Evolutionary conservation across 2,113 vertebrate genomes (phyloP).

Genomic region (Peromyscus polionotus): DNA sequence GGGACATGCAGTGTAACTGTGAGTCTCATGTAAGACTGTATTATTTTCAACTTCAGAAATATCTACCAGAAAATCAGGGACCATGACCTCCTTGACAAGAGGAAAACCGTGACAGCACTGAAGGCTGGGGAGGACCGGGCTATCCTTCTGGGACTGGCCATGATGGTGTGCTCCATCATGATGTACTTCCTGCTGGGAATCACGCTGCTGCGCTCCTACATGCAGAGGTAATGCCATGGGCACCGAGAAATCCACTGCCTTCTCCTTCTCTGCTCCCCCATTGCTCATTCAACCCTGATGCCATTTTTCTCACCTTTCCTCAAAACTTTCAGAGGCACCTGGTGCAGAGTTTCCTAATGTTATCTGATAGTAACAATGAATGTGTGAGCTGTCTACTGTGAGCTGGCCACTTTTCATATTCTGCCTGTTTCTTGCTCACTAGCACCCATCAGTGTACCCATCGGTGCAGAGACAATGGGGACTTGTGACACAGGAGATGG

Average conservation of each 20-base stretch:
- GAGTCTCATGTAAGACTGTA: constrained; percentile 84
- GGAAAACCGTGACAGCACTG: constrained; percentile 96
- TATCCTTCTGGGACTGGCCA: constrained; percentile 94
- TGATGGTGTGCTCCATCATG: constrained; percentile 95
- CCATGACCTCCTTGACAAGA: constrained; percentile 95
- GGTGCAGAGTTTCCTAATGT: background rate
- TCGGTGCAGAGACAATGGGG: background rate
- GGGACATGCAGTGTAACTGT: constrained; percentile 63
- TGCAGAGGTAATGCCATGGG: constrained; percentile 91
- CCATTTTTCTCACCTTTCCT: background rate
- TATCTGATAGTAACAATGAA: background rate
- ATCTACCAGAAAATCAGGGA: constrained; percentile 96
- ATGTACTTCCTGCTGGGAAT: constrained; percentile 97
- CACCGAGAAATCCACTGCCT: background rate
- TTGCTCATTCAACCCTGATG: background rate
- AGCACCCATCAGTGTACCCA: background rate
- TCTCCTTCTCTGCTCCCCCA: background rate
- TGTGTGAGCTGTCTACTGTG: background rate
- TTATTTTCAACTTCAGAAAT: constrained; percentile 92
- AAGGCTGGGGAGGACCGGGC: constrained; percentile 97
- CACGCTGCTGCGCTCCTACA: constrained; percentile 94
- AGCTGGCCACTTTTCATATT: background rate
- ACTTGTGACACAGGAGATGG: background rate
- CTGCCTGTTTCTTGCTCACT: background rate
- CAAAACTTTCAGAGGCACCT: background rate